Base-by-base conservation (phyloP, 2,113 vertebrate genomes). In the Alligator sinensis region DNA sequence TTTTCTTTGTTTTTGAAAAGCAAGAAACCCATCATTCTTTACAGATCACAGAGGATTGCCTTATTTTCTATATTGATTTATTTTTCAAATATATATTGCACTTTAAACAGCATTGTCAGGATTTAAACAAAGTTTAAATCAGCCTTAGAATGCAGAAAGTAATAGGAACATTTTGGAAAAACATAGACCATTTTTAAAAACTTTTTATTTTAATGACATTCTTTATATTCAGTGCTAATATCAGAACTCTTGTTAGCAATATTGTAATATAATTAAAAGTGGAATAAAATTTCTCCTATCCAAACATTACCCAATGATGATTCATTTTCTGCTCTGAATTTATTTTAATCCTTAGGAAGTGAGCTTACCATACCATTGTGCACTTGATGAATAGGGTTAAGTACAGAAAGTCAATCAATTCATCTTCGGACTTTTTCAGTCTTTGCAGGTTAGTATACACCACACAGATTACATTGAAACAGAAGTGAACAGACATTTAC, bases 251-350 rank as follows among this genome's bases (percentile, higher is more conserved):
- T 92, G 83, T 95, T 59, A 91, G 59, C 10, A 24, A 68, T 54
- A 86, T 85, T 63, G 77, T 74, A 68, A 54, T 60, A 66, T 87
- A 85, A 89, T 63, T 86, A 94, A 84, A 27, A 85, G 55, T 72
- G 81, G 90, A 90, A 64, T 60, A 80, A 93, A 87, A 93, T 77
- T 47, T 81, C 38, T 4, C 19, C 21, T 78, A 30, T 70, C 81
- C 57, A 38, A 11, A 47, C 34, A 47, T 47, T 91, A 58, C 84
- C 61, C 0, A 1, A 34, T 62, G 86, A 82, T 54, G 76, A 28
- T 81, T 91, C 64, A 12, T 80, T 55, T 66, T 17, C 91, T 91
- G n/a, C 84, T 96, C 90, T 74, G 88, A 93, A 87, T 95, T 79
- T 72, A 82, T 27, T 70, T 55, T 60, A 79, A 83, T 85, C 88